These are phyloP conservation scores for Junonia oenone DNA, from an alignment of 2,888 invertebrate species.

Conservation along the genomic window DNA sequence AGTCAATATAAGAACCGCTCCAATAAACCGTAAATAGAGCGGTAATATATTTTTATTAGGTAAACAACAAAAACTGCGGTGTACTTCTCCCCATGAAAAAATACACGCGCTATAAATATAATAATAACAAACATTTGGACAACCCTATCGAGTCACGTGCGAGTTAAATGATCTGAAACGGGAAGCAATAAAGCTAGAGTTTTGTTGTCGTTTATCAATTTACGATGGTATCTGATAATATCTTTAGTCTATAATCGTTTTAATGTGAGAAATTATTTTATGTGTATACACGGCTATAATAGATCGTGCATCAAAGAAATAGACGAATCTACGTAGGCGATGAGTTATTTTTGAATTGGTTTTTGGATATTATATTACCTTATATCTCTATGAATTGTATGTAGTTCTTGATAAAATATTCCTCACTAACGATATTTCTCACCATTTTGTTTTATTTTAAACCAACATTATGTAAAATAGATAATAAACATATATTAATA, in stretches of 20 bases:
- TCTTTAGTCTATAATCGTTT: constrained; percentile 27
- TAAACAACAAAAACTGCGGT: constrained; percentile 26
- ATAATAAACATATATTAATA: too few relatives aligned
- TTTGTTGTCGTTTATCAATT: constrained; percentile 65
- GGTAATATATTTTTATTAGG: constrained; percentile 29
- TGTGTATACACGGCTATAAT: constrained; percentile 1
- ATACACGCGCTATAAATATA: constrained; percentile 45
- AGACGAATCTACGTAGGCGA: too few relatives aligned
- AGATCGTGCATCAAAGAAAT: background rate
- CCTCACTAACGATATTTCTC: too few relatives aligned
- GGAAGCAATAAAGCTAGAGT: constrained; percentile 70
- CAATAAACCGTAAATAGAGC: constrained; percentile 27
- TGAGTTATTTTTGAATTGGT: background rate
- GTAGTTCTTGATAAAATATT: too few relatives aligned
- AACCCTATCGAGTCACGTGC: constrained; percentile 66
- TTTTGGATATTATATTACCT: too few relatives aligned
- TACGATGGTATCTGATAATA: constrained; percentile 44
- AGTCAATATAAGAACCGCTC: constrained; percentile 4
- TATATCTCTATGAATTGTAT: too few relatives aligned
- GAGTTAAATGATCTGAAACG: constrained; percentile 66
- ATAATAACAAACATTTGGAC: constrained; percentile 55
- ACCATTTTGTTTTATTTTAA: too few relatives aligned
- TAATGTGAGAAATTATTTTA: constrained; percentile 8
- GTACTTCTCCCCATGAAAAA: constrained; percentile 23
- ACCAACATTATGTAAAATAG: too few relatives aligned